Percentiles rank a stretch among this genome's conserved stretches.
These are phyloP conservation scores for Mus minutoides DNA, from an alignment of 2,797 vertebrate species.

Conservation along the genomic window DNA sequence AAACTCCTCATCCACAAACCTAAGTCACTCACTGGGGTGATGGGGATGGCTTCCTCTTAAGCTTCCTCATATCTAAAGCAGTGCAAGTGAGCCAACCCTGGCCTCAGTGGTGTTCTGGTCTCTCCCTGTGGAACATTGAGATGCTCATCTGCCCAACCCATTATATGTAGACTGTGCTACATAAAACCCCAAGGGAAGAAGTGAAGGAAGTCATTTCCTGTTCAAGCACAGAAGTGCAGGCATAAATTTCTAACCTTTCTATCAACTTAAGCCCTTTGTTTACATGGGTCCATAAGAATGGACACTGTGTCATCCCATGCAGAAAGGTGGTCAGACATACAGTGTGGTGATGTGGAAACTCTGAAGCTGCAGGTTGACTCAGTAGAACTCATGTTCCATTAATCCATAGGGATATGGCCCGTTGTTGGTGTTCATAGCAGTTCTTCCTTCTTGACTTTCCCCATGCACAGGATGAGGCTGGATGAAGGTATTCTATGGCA, in stretches of 20 bases:
- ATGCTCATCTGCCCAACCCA: accelerated
- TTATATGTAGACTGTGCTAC: accelerated
- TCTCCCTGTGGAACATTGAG: not conserved
- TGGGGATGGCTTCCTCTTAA: not conserved
- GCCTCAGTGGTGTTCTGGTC: not conserved
- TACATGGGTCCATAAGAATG: not conserved
- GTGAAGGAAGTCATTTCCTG: not conserved
- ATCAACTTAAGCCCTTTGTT: too few species aligned
- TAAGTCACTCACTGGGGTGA: not conserved
- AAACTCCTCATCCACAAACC: not conserved
- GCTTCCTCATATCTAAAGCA: not conserved
- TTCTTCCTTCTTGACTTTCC: not conserved
- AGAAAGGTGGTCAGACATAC: not conserved
- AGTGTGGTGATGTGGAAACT: not conserved
- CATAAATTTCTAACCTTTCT: accelerated
- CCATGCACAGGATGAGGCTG: not conserved
- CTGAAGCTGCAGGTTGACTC: not conserved
- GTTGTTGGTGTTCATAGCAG: not conserved
- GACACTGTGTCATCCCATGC: not conserved
- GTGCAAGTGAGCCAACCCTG: not conserved
- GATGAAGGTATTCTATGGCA: not conserved
- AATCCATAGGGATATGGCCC: not conserved
- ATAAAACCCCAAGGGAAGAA: not conserved
- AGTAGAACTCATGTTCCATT: not conserved
- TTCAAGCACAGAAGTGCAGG: not conserved